A percentile compares a stretch with the other conserved stretches of the same genome.
Evolutionary conservation across 2,888 invertebrate genomes (phyloP).

Genomic region (Drosophila fulvimacula): DNA sequence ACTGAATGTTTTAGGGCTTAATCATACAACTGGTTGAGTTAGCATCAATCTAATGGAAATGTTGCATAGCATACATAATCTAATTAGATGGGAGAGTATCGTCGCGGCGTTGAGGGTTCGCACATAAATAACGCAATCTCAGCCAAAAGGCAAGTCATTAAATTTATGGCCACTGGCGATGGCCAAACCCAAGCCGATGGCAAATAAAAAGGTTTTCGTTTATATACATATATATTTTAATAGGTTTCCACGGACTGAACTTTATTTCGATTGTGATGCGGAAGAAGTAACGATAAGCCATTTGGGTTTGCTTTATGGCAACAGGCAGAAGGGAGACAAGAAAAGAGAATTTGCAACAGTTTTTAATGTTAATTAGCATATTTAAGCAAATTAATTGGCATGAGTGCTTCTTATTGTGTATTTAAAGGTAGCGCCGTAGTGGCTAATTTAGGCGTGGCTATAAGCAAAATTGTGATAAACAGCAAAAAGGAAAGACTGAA

Average conservation of each 20-base stretch:
- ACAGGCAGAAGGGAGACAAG: slow-evolving; percentile 7
- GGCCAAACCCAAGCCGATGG: slow-evolving; percentile 44
- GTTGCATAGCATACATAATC: slow-evolving; percentile 52
- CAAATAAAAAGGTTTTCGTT: slow-evolving; percentile 67
- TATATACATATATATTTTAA: slow-evolving; percentile 66
- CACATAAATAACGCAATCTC: slow-evolving; percentile 75
- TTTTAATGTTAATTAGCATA: slow-evolving; percentile 62
- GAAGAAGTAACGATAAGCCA: slow-evolving; percentile 72
- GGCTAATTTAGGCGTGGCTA: slow-evolving; percentile 9
- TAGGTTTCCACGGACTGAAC: slow-evolving; percentile 34
- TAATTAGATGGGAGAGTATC: slow-evolving; percentile 59
- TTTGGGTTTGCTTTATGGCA: slow-evolving; percentile 28
- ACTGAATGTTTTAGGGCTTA: slow-evolving; percentile 34
- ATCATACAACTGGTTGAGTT: slow-evolving; percentile 23
- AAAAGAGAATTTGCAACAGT: not conserved
- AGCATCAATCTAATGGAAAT: slow-evolving; percentile 35
- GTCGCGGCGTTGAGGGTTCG: slow-evolving; percentile 10
- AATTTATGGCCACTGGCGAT: slow-evolving; percentile 69
- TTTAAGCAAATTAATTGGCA: slow-evolving; percentile 66
- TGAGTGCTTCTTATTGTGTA: slow-evolving; percentile 23
- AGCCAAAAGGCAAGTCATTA: slow-evolving; percentile 67
- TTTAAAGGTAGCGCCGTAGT: slow-evolving; percentile 26
- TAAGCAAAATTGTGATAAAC: not conserved
- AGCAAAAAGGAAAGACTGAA: not conserved
- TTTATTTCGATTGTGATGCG: slow-evolving; percentile 50